Evolutionary conservation across 35 echinoderm and acorn worm species (phyloP).

Genomic region (Hemicentrotus pulcherrimus): DNA sequence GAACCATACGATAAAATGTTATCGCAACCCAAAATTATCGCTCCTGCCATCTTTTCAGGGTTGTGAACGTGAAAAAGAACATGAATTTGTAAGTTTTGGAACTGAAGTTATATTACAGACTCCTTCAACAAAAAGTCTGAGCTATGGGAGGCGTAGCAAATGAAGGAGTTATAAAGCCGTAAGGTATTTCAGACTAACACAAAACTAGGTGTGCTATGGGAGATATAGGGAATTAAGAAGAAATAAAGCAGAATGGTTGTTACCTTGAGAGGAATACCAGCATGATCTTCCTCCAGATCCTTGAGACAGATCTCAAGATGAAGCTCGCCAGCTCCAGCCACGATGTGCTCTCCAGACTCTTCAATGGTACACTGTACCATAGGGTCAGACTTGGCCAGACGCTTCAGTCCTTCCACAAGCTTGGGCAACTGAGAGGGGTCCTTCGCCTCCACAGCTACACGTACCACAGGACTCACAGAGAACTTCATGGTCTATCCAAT

Average conservation of each 20-base stretch:
- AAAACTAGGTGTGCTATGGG: background rate
- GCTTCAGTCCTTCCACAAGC: conserved; percentile 94
- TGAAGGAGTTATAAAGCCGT: too few species aligned
- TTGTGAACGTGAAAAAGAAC: too few species aligned
- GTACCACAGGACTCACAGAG: conserved; percentile 96
- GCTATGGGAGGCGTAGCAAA: too few species aligned
- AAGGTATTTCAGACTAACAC: background rate
- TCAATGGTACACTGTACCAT: conserved; percentile 90
- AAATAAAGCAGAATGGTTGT: background rate
- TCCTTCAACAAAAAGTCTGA: too few species aligned
- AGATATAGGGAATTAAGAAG: background rate
- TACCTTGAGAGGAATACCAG: conserved; percentile 90
- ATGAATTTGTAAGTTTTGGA: too few species aligned
- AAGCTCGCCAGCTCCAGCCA: conserved; percentile 96
- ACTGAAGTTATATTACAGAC: too few species aligned
- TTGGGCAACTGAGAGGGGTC: conserved; percentile 85
- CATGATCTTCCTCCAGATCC: conserved; percentile 99
- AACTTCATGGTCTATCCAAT: conserved; percentile 89
- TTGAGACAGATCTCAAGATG: conserved; percentile 99
- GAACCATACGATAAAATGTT: too few species aligned
- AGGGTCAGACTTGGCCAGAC: conserved; percentile 93
- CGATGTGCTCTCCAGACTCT: conserved; percentile 97
- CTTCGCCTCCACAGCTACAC: conserved; percentile 94
- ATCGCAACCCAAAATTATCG: too few species aligned
- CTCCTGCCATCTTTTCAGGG: too few species aligned